Percentiles rank a stretch among this genome's conserved stretches.
These are phyloP conservation scores for Drosophila simulans DNA, from an alignment of 1,140 invertebrate species.

Conservation along the genomic window DNA sequence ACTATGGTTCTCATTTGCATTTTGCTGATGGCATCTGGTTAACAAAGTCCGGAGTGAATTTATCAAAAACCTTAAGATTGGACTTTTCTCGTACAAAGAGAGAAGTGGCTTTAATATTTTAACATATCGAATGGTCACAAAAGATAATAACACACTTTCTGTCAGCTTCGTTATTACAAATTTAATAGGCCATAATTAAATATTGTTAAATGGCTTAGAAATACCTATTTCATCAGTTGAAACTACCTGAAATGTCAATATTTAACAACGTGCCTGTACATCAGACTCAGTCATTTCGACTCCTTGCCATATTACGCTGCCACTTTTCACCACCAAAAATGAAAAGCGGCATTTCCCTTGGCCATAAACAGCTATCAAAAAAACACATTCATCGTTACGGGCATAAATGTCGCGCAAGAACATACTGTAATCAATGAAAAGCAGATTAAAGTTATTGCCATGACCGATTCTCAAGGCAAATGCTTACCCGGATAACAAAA, in stretches of 20 bases:
- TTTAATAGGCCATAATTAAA: too few relatives aligned
- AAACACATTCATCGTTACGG: conserved; percentile 22
- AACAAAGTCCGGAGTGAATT: neutral
- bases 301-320: neutral
- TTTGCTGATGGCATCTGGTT: conserved; percentile 24
- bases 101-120: too few relatives aligned
- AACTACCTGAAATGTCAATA: neutral
- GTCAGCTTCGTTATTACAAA: too few relatives aligned
- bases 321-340: neutral
- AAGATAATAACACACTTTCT: too few relatives aligned
- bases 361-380: conserved; percentile 16
- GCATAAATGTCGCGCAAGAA: conserved; percentile 23
- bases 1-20: conserved; percentile 33
- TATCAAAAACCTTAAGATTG: too few relatives aligned
- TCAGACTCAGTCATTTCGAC: neutral
- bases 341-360: conserved; percentile 1
- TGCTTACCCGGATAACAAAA: neutral
- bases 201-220: too few relatives aligned
- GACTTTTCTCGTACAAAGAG: neutral
- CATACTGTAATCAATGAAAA: conserved; percentile 30
- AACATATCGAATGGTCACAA: too few relatives aligned
- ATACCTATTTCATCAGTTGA: too few relatives aligned
- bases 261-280: conserved; percentile 17
- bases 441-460: conserved; percentile 44
- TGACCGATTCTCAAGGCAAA: conserved; percentile 28